Conservation (phyloP, 2,113 vertebrate species). For the Caloenas nicobarica region DNA sequence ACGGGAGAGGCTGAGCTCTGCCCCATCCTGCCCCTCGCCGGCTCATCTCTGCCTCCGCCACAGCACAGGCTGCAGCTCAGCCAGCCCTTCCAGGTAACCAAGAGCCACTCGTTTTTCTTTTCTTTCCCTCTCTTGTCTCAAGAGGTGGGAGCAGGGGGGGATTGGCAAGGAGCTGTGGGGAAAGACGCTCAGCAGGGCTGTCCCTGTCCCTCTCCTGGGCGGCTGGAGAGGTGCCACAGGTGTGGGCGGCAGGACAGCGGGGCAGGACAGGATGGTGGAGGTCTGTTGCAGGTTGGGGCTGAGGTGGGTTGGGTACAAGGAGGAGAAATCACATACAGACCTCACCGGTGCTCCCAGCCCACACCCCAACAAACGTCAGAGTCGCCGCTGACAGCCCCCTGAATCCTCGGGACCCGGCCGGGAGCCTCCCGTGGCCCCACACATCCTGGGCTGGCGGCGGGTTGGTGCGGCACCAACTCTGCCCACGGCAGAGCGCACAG, state of each 20-base stretch:
- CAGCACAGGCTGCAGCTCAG: neutral
- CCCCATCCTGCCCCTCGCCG: neutral
- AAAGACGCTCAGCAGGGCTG: neutral
- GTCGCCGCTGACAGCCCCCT: neutral
- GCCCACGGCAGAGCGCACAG: fast-evolving
- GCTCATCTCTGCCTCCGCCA: neutral
- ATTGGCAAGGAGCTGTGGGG: neutral
- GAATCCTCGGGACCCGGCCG: fast-evolving
- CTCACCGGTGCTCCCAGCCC: neutral
- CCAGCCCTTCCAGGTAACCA: neutral
- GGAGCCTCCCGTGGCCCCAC: fast-evolving
- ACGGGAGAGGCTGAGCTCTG: neutral
- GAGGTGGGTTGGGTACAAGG: conserved; percentile 20
- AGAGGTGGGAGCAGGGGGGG: neutral
- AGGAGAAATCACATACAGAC: conserved; percentile 14
- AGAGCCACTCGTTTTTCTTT: conserved; percentile 52
- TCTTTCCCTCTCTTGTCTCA: conserved; percentile 35
- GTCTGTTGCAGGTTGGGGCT: neutral
- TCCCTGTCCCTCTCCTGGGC: neutral
- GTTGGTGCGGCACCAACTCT: neutral
- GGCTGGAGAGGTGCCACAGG: neutral
- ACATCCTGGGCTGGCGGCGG: fast-evolving
- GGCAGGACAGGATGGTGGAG: neutral
- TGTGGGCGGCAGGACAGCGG: neutral
- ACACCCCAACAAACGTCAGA: neutral